Evolutionary conservation across 2,797 vertebrate genomes (phyloP), one percentile per base, ranked within the genome.

Genomic region (Masticophis lateralis): DNA sequence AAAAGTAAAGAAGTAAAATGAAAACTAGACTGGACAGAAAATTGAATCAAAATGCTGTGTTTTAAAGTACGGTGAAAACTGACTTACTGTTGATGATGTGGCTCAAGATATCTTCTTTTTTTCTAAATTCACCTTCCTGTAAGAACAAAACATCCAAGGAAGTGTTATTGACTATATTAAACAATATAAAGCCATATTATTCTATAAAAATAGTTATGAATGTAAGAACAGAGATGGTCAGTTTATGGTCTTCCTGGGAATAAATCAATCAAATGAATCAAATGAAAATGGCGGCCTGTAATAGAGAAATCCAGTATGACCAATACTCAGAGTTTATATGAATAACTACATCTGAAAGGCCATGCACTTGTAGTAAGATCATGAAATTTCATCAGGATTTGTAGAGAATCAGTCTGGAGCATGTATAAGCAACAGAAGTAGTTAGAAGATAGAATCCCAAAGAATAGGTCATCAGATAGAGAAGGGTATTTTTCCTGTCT

Each of bases 71-170:
- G 0, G 22, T 91, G 94, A 91, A 20, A 37, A 90, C 91, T 74
- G 89, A 98, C 98, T 98, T 97, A 98, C 97, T 94, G 94, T 97
- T 97, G 51, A 91, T 92, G 94, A 91, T 20, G 94, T 57, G 89
- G 94, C 94, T 93, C 92, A 93, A 91, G 89, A 61, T 94, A 90
- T 93, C 95, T 96, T 94, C 94, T 94, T 87, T 66, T 95, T 96
- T 95, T 97, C 95, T 95, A 92, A 92, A 89, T 95, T 93, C 94
- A 94, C 47, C 61, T 91, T 95, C 96, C 96, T 96, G 97, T 94
- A 97, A 96, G 94, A 28, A 95, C 87, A 51, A 56, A 95, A 96
- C 7, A 74, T 37, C 96, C 95, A 96, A 83, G 97, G 1, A 60
- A 0, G 88, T 12, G 25, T 3, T 2, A 88, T 90, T 94, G 91